Evolutionary conservation across 2,797 vertebrate species (phyloP).

Genomic region (Miichthys miiuy): DNA sequence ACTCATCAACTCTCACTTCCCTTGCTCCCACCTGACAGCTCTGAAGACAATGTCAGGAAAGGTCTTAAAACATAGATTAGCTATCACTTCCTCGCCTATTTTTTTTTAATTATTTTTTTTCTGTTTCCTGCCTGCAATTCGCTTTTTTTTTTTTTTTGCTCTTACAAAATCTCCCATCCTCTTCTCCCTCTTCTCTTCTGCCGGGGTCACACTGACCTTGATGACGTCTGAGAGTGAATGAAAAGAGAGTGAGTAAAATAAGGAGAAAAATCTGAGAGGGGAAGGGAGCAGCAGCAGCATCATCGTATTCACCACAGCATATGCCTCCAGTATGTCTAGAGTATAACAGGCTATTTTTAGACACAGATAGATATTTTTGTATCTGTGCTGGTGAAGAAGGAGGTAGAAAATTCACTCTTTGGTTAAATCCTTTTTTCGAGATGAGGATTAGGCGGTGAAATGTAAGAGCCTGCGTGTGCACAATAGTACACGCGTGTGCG

Average conservation of each 20-base stretch:
- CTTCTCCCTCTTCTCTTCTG: neutral
- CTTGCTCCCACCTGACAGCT: slow-evolving; percentile 44
- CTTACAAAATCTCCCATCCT: slow-evolving; percentile 1
- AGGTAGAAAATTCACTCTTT: slow-evolving; percentile 62
- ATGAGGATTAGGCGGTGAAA: slow-evolving; percentile 68
- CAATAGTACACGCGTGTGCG: neutral
- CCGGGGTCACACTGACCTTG: slow-evolving; percentile 62
- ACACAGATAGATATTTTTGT: slow-evolving; percentile 69
- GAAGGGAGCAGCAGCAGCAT: slow-evolving; percentile 9
- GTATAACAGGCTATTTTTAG: slow-evolving; percentile 75
- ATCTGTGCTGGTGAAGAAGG: slow-evolving; percentile 51
- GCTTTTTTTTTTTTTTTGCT: slow-evolving; percentile 1
- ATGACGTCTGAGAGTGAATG: slow-evolving; percentile 18
- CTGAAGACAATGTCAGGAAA: slow-evolving; percentile 66
- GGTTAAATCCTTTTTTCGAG: slow-evolving; percentile 65
- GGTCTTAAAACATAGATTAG: slow-evolving; percentile 44
- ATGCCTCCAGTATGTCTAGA: slow-evolving; percentile 56
- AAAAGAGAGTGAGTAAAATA: slow-evolving; percentile 7
- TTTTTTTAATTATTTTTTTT: slow-evolving; percentile 40
- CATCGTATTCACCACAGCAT: slow-evolving; percentile 39
- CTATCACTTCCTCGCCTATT: slow-evolving; percentile 17
- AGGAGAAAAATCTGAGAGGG: slow-evolving; percentile 9
- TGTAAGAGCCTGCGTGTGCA: slow-evolving; percentile 28
- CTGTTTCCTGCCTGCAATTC: slow-evolving; percentile 23
- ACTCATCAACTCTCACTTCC: slow-evolving; percentile 39